Evolutionary conservation across 2,113 vertebrate species (phyloP), one percentile per base, ranked within the genome.

Genomic region (Vanacampus margaritifer): DNA sequence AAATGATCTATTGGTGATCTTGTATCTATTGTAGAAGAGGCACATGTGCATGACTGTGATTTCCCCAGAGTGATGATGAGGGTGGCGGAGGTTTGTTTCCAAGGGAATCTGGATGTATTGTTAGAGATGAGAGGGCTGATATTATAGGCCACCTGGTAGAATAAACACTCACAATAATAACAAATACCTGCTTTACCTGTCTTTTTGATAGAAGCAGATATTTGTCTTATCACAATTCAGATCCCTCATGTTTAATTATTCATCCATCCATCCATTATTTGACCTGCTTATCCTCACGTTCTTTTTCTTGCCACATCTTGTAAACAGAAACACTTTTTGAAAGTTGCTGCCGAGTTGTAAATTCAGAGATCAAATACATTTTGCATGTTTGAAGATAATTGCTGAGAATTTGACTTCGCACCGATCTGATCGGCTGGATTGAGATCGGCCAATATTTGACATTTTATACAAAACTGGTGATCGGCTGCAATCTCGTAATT

Each of bases 1-100:
- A 32, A 32, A 32, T 32, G 28, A 32, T 41, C 2, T 41, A 10
- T 9, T 41, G 9, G 17, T 50, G 46, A 76, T 70, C 67, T 57
- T 53, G 51, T 57, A 9, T 53, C 50, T 13, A 63, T 46, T 63
- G 58, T 61, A 63, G 51, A 68, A 77, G 72, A 73, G 72, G 14
- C 65, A 72, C 71, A 82, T 86, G 76, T 84, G 71, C 63, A 61
- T 68, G 41, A 7, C 32, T 68, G 64, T 56, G 67, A 85, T 86
- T 84, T 82, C 74, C 78, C 73, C 21, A 0, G 57, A 64, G 64
- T 43, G 41, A 8, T 23, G 37, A 24, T 23, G 37, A 24, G 1
- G 37, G 37, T 41, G 17, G 56, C 3, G 12, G 37, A 41, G 37
- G 59, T 14, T 13, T 48, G 67, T 80, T 62, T 72, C 69, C 35